Base-by-base conservation (phyloP, 2,797 vertebrate species). In the Cephalopachus bancanus region DNA sequence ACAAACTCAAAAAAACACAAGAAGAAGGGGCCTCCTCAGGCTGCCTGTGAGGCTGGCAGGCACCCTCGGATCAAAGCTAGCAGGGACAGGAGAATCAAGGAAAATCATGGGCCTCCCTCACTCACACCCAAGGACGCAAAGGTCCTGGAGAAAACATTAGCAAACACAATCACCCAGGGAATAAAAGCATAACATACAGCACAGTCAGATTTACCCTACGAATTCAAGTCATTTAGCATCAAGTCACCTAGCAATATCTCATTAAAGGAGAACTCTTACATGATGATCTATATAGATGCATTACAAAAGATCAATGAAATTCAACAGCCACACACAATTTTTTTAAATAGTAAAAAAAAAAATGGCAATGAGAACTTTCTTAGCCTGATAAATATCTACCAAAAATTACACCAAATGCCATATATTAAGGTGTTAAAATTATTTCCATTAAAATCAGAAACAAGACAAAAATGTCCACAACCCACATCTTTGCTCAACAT, bases 341-440 rank as follows among this genome's bases (percentile, higher is more conserved):
- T 79, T 83, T 72, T 80, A 5, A 90, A 59, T 65, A 80, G n/a
- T n/a, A 69, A 69, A 33, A 64, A 72, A 79, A 65, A n/a, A 72
- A 79, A 93, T 57, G 59, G 22, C 79, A 71, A 53, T 10, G 9
- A 90, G 24, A 85, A 64, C 19, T 87, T 78, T 5, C 28, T 95
- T 86, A 74, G 74, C 33, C 83, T 72, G 74, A 28, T 79, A 79
- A 91, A 64, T 85, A 72, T 28, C 64, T 86, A 86, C 22, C 49
- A 72, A 95, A 83, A 83, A 83, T 19, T 28, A 57, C 2, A 84
- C 17, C 57, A 79, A 60, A 49, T 71, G 55, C 60, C 16, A 79
- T 57, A 89, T 33, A 20, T 79, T 71, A 79, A 89, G 89, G 75
- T 44, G 76, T 37, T 88, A 20, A 92, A 88, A 79, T 79, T 26